Conservation (phyloP, 2,113 vertebrate species). For the Mixornis gularis region DNA sequence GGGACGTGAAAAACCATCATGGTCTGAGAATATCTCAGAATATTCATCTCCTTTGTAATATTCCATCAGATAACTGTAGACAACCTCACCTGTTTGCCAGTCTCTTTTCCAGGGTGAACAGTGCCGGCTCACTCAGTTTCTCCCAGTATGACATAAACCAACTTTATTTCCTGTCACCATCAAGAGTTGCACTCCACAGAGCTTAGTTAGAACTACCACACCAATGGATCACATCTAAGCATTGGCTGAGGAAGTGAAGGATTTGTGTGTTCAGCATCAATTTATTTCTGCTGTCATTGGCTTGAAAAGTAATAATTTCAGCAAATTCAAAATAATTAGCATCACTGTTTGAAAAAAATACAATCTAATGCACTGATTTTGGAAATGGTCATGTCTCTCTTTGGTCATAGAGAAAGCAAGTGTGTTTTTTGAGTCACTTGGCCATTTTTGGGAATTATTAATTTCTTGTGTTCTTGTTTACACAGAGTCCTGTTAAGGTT, state of each 20-base stretch:
- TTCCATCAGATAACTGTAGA: neutral
- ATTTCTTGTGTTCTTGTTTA: neutral
- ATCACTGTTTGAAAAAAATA: neutral
- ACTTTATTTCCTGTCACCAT: neutral
- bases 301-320: neutral
- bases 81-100: neutral
- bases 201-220: neutral
- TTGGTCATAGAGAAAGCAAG: neutral
- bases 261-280: rapidly evolving
- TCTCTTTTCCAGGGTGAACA: neutral
- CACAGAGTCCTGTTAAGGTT: neutral
- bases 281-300: neutral
- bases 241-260: neutral
- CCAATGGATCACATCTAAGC: neutral
- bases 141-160: neutral
- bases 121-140: neutral
- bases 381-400: neutral
- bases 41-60: neutral
- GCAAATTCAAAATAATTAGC: neutral
- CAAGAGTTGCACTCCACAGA: neutral
- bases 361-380: neutral
- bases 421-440: neutral
- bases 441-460: neutral
- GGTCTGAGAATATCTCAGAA: neutral
- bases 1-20: neutral